Percentiles rank a stretch among this genome's conserved stretches.
phyloP scores from a whole-genome alignment of 1,140 invertebrate genomes.

The Episyrphus balteatus region DNA sequence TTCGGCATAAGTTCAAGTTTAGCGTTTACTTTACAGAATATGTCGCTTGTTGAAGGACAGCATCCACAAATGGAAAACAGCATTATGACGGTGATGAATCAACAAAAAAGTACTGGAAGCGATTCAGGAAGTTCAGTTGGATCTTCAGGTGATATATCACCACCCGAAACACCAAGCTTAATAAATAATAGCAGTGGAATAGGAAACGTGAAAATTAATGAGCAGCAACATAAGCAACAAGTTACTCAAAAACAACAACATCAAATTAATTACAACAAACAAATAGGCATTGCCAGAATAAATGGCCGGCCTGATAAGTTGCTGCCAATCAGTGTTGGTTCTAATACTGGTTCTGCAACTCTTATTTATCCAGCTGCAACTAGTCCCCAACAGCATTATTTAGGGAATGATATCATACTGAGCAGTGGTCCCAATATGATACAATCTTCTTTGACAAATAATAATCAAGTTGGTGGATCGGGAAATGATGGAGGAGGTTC shows the following conservation, averaged over 20 bases:
- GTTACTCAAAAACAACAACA: slow-evolving; percentile 5
- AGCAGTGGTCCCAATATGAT: slow-evolving; percentile 16
- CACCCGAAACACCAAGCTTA: slow-evolving; percentile 30
- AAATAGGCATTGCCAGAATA: background rate
- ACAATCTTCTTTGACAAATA: slow-evolving; percentile 7
- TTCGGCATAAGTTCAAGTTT: slow-evolving; percentile 15
- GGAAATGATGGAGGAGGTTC: background rate
- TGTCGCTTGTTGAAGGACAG: slow-evolving; percentile 12
- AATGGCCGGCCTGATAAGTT: slow-evolving; percentile 11
- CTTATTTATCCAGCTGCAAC: slow-evolving; percentile 8
- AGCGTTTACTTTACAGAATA: slow-evolving; percentile 25
- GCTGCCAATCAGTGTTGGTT: slow-evolving; percentile 10
- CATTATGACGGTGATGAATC: slow-evolving; percentile 16
- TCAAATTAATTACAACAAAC: background rate
- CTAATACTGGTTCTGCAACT: slow-evolving; percentile 8
- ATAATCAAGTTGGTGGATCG: slow-evolving; percentile 4
- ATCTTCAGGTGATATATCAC: slow-evolving; percentile 29
- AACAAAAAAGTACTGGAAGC: slow-evolving; percentile 29
- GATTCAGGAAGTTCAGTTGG: slow-evolving; percentile 34
- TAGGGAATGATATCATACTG: slow-evolving; percentile 20
- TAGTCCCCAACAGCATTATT: background rate
- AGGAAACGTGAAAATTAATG: background rate
- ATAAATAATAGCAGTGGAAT: slow-evolving; percentile 8
- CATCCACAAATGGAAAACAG: background rate
- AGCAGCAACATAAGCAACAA: background rate